A percentile compares a stretch with the other conserved stretches of the same genome.
phyloP scores from a whole-genome alignment of 2,888 invertebrate genomes.

The Campoletis raptor region DNA sequence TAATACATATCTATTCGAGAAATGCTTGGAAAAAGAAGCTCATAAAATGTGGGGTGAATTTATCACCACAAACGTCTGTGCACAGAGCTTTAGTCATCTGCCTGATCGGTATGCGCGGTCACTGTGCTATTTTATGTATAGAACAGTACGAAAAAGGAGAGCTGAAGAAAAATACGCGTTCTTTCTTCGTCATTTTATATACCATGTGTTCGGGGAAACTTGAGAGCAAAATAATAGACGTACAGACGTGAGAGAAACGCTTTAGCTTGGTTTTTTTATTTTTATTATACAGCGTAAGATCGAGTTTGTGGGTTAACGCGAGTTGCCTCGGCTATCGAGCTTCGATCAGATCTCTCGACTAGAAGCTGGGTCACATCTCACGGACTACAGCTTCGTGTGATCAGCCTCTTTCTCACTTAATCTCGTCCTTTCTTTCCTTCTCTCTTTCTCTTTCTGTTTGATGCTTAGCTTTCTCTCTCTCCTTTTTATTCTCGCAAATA shows the following conservation, averaged over 20 bases:
- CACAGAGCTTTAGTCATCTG: constrained; percentile 13
- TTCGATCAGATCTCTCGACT: constrained; percentile 54
- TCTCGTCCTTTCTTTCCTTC: neutral
- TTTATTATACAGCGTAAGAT: constrained; percentile 39
- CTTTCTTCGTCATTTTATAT: constrained; percentile 7
- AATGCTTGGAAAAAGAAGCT: constrained; percentile 22
- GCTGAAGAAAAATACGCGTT: constrained; percentile 15
- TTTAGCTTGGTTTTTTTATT: neutral
- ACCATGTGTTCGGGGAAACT: neutral
- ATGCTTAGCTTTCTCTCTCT: neutral
- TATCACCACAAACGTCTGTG: neutral
- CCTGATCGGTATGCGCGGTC: constrained; percentile 28
- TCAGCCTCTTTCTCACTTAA: constrained; percentile 26
- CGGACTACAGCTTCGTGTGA: constrained; percentile 34
- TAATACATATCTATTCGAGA: constrained; percentile 2
- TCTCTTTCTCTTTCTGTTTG: neutral
- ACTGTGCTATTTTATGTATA: constrained; percentile 4
- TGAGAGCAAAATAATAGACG: constrained; percentile 24
- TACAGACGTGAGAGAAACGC: constrained; percentile 26
- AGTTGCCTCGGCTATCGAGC: constrained; percentile 34
- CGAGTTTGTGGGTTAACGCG: constrained; percentile 67
- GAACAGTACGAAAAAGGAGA: neutral
- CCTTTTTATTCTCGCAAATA: constrained; percentile 35
- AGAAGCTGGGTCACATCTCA: constrained; percentile 46
- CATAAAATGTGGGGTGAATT: constrained; percentile 22